phyloP scores from a whole-genome alignment of 2,797 vertebrate genomes.

The Nyctibius grandis region DNA sequence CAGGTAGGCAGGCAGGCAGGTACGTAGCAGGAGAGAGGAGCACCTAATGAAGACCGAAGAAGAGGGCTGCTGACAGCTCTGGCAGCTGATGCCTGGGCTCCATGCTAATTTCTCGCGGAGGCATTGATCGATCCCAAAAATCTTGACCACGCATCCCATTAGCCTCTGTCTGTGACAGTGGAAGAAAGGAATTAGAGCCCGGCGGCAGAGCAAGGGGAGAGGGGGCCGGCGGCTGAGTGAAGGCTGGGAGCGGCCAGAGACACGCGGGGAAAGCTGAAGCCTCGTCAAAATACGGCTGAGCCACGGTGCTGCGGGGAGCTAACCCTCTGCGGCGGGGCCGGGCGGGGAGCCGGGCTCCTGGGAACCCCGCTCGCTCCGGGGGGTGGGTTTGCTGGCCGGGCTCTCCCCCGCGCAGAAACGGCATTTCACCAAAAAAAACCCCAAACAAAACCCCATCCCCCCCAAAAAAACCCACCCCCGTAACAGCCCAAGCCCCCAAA shows the following conservation, averaged over 20 bases:
- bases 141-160: constrained; percentile 99
- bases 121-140: constrained; percentile 98
- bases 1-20: too few relatives aligned
- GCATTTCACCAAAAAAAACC: background rate
- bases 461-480: fast-evolving
- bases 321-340: constrained; percentile 66
- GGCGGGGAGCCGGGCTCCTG: background rate
- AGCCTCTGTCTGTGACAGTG: constrained; percentile 95
- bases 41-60: constrained; percentile 88
- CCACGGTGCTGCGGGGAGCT: constrained; percentile 81
- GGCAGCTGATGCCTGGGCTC: constrained; percentile 94
- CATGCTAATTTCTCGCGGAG: constrained; percentile 93
- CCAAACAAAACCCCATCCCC: too few relatives aligned
- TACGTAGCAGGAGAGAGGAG: constrained; percentile 75
- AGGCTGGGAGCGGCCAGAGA: constrained; percentile 74
- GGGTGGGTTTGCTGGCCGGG: background rate
- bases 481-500: background rate
- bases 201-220: constrained; percentile 62
- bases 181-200: constrained; percentile 85
- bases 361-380: background rate
- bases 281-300: constrained; percentile 75
- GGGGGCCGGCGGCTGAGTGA: constrained; percentile 70
- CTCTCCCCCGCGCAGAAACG: background rate
- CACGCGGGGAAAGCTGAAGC: constrained; percentile 74
- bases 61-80: constrained; percentile 89